These are phyloP conservation scores for Phenganax marumi DNA, from an alignment of 92 coral and sea anemone species.

Conservation along the genomic window DNA sequence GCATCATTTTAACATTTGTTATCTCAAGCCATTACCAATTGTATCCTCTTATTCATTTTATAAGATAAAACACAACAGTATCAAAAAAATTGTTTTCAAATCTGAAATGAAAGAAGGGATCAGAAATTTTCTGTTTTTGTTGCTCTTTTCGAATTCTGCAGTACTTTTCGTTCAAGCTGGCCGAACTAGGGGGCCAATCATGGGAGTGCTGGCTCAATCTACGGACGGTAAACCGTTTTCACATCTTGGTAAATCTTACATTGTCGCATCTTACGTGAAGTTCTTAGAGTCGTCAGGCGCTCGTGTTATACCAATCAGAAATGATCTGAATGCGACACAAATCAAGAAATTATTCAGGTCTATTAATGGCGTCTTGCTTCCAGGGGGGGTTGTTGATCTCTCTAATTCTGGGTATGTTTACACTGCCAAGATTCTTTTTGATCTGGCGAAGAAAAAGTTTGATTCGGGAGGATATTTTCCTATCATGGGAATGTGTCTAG, in stretches of 20 bases:
- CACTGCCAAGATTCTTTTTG: conserved; percentile 65
- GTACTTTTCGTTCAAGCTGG: neutral
- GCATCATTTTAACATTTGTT: no score
- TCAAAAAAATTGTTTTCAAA: no score
- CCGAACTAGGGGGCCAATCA: neutral
- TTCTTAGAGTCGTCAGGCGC: conserved; percentile 55
- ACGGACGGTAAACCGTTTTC: neutral
- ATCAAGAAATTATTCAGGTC: conserved; percentile 67
- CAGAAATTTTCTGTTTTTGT: neutral
- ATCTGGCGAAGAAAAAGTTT: conserved; percentile 79
- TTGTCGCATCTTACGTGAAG: conserved; percentile 54
- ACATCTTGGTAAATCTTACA: conserved; percentile 38
- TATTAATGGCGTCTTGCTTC: conserved; percentile 88
- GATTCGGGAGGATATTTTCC: conserved; percentile 84
- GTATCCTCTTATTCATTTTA: no score
- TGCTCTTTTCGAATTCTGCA: neutral
- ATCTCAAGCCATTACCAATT: no score
- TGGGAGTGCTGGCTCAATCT: neutral
- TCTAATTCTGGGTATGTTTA: conserved; percentile 63
- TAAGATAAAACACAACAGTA: no score
- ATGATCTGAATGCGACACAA: conserved; percentile 64
- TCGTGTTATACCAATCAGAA: conserved; percentile 55
- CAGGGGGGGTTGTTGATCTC: conserved; percentile 80
- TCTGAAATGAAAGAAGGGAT: neutral
- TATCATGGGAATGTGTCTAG: conserved; percentile 94